Evolutionary conservation across 2,113 vertebrate species (phyloP), one percentile per base, ranked within the genome.

Genomic region (Agapornis roseicollis): DNA sequence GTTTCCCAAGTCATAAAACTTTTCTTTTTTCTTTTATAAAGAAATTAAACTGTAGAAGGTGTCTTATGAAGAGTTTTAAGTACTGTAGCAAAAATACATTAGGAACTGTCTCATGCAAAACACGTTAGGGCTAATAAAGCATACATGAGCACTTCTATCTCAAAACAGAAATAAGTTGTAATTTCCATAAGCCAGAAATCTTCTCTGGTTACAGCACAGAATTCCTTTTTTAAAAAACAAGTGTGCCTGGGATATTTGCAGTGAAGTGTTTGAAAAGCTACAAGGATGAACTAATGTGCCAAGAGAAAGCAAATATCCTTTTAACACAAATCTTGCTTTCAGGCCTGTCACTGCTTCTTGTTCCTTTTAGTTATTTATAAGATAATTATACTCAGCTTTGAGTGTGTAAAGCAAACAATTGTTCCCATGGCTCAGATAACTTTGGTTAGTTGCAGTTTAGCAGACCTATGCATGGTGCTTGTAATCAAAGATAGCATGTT

Each of bases 351-450:
- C 61, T 85, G 61, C 55, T 87, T 18, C 78, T 74, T 88, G 52
- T 55, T 96, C 74, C 79, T 83, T 76, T 94, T 86, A 56, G 72
- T 96, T 97, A 96, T 93, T 97, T 96, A 95, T 84, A 70, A 88
- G 76, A 89, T 94, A 96, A 93, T 97, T 97, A 97, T 49, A 25
- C 90, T 96, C 73, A 73, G 29, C 39, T 92, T 96, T 84, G 78
- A 94, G 88, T 85, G 91, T 61, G 49, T 91, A 96, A 96, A 96
- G 66, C 55, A 95, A 89, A 84, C 93, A 95, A 96, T 92, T 55
- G 20, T 31, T 96, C 89, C 78, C 80, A 47, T 16, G 17, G 70
- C 72, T 95, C 77, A 56, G 94, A 90, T 96, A 97, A 90, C 81
- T 91, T 82, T 83, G 79, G 76, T 31, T 68, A 95, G 71, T 74